Evolutionary conservation across 2,113 vertebrate genomes (phyloP).

Genomic region (Dicerorhinus sumatrensis): DNA sequence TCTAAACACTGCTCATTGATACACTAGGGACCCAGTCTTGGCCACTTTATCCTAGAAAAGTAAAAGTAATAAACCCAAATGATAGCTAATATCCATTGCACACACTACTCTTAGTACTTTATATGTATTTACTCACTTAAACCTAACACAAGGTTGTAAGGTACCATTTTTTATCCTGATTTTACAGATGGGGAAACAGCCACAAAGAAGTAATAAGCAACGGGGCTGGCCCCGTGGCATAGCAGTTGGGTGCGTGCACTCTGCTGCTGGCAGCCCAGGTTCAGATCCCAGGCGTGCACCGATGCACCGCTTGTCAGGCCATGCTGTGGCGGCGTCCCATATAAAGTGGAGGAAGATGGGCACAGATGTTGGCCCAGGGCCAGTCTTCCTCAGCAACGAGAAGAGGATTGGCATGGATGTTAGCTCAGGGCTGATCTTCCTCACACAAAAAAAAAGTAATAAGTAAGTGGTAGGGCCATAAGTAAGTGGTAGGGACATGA

Average conservation of each 20-base stretch:
- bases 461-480: background rate
- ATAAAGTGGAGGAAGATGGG: too few relatives aligned
- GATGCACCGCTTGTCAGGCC: too few relatives aligned
- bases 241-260: too few relatives aligned
- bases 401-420: too few relatives aligned
- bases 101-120: background rate
- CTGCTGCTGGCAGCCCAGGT: too few relatives aligned
- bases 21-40: background rate
- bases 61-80: background rate
- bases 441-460: background rate
- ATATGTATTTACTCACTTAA: background rate
- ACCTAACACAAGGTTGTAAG: background rate
- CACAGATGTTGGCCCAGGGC: too few relatives aligned
- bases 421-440: too few relatives aligned
- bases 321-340: too few relatives aligned
- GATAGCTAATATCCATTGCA: background rate
- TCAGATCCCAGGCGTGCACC: too few relatives aligned
- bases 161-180: background rate
- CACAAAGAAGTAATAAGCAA: background rate
- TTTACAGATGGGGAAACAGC: slow-evolving; percentile 17
- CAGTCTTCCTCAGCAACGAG: too few relatives aligned
- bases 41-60: background rate
- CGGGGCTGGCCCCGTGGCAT: too few relatives aligned
- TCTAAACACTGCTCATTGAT: slow-evolving; percentile 19
- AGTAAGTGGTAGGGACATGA: background rate